A percentile compares a stretch with the other conserved stretches of the same genome.
Conservation (phyloP, 1,140 invertebrate species). For the Drosophila subpulchrella region DNA sequence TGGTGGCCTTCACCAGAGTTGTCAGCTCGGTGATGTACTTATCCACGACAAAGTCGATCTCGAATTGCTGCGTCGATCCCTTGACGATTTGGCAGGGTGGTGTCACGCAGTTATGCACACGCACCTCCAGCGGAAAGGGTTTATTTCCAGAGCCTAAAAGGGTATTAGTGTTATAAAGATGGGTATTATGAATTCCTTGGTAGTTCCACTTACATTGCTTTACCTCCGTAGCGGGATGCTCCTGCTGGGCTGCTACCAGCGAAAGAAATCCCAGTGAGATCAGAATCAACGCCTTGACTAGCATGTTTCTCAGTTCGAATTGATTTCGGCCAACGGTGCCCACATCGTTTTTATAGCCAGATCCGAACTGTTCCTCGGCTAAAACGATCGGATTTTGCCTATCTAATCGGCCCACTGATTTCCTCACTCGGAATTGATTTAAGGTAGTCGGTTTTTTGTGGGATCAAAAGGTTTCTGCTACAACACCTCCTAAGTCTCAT, state of each 20-base stretch:
- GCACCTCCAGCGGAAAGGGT: conserved; percentile 71
- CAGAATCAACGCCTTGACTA: conserved; percentile 29
- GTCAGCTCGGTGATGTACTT: conserved; percentile 66
- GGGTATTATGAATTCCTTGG: fast-evolving
- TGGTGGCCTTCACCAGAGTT: conserved; percentile 70
- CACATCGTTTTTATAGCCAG: conserved; percentile 61
- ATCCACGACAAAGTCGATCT: conserved; percentile 72
- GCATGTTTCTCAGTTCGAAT: conserved; percentile 38
- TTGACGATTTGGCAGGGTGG: conserved; percentile 68
- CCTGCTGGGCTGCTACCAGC: conserved; percentile 21
- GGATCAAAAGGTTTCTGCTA: background rate
- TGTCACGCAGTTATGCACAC: conserved; percentile 53
- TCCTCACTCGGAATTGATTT: conserved; percentile 1
- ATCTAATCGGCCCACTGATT: conserved; percentile 49
- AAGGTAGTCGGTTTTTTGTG: background rate
- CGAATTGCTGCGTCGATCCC: conserved; percentile 53
- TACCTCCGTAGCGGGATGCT: conserved; percentile 52
- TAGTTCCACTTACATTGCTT: conserved; percentile 56
- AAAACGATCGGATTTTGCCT: conserved; percentile 14
- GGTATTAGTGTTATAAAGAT: background rate
- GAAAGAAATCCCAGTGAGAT: conserved; percentile 44
- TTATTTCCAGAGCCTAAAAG: conserved; percentile 64
- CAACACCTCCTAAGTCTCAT: background rate
- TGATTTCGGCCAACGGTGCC: conserved; percentile 16
- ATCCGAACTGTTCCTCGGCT: conserved; percentile 6